Base-by-base conservation (phyloP, 1,140 invertebrate genomes). In the Gryon sp. region DNA sequence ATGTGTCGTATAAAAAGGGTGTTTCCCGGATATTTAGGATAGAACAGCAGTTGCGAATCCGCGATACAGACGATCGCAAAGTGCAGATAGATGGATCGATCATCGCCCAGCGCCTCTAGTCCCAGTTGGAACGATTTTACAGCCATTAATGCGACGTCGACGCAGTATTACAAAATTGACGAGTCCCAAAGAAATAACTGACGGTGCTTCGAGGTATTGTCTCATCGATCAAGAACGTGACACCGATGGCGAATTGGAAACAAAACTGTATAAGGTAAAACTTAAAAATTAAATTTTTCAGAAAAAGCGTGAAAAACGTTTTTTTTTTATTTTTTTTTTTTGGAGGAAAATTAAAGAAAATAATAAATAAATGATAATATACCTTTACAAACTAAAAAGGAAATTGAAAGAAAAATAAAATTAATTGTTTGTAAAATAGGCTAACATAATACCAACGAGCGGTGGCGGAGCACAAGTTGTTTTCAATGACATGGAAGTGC, bases 381-480 rank as follows among this genome's bases (percentile, higher is more conserved):
- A n/a, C n/a, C n/a, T n/a, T n/a, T n/a, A n/a, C n/a, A n/a, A n/a
- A n/a, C n/a, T n/a, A n/a, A n/a, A n/a, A n/a, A n/a, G n/a, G n/a
- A n/a, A n/a, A n/a, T n/a, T n/a, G n/a, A n/a, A n/a, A n/a, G n/a
- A n/a, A n/a, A n/a, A 34, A 12, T 34, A 11, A 34, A 34, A 34
- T 12, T 24, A 11, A 5, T 34, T 2, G 4, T 34, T 9, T 34
- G 32, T 9, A 12, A 34, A 57, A 50, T 78, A 95, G 92, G 97
- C 93, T 34, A 95, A 99, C 86, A 94, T 99, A 19, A 90, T 98
- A 9, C 96, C 96, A 7, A 99, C 98, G 0, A 93, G 93, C 62
- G 95, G 94, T 9, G 98, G 98, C 5, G 98, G 98, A 0, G 95
- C 96, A 1, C 96, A 98, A 83, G 96, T 99, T 0, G 93, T 99